Evolutionary conservation across 2,888 invertebrate genomes (phyloP).

Genomic region (Trichogramma evanescens): DNA sequence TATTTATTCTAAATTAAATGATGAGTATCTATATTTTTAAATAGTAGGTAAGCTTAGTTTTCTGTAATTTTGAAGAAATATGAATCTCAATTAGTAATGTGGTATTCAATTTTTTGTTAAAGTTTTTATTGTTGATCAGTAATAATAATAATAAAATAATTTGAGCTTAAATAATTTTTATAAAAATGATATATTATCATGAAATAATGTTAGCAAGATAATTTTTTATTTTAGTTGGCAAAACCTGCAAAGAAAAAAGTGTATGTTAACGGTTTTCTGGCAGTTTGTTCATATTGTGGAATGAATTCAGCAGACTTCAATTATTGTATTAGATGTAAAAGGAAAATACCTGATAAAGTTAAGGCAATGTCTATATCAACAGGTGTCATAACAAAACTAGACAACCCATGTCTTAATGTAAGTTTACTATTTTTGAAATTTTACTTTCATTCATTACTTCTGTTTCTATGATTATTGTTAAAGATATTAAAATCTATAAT

Average conservation of each 20-base stretch:
- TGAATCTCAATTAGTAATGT: no score
- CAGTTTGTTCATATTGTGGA: conserved; percentile 75
- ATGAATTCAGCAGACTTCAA: conserved; percentile 72
- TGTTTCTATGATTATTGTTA: conserved; percentile 2
- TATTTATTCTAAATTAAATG: no score
- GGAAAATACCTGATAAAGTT: conserved; percentile 66
- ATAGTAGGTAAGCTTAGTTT: no score
- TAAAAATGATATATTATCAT: neutral
- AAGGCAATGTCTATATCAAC: conserved; percentile 49
- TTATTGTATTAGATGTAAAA: conserved; percentile 67
- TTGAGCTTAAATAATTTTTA: neutral
- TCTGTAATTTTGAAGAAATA: no score
- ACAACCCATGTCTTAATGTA: conserved; percentile 24
- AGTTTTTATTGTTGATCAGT: neutral
- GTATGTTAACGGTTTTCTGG: conserved; percentile 58
- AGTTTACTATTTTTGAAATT: conserved; percentile 15
- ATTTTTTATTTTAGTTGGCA: conserved; percentile 16
- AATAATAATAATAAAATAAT: neutral
- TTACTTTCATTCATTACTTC: neutral
- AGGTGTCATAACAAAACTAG: conserved; percentile 24
- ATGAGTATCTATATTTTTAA: no score
- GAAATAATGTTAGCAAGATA: neutral
- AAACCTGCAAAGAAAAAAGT: neutral
- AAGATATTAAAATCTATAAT: conserved; percentile 25
- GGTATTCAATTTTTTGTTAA: no score